A percentile compares a stretch with the other conserved stretches of the same genome.
Evolutionary conservation across 2,113 vertebrate species (phyloP).

Genomic region (Mobula hypostoma): DNA sequence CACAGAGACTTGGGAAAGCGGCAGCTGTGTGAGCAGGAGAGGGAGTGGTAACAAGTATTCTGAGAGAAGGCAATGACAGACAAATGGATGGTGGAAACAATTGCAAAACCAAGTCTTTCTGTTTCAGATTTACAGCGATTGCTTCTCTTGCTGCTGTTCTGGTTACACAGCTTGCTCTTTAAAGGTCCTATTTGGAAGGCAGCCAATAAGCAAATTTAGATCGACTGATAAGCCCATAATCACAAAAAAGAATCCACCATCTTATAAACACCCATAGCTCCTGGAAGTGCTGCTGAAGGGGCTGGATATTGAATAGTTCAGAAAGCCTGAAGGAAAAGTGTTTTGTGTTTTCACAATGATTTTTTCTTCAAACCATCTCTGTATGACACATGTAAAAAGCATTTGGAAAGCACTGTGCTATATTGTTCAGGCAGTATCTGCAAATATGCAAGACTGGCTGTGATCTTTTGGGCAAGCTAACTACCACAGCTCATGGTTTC

Average conservation of each 20-base stretch:
- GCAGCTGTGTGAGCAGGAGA: background rate
- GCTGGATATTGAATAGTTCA: background rate
- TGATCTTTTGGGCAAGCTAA: background rate
- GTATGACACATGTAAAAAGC: background rate
- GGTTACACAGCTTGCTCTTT: background rate
- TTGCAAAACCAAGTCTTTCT: background rate
- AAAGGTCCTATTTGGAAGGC: background rate
- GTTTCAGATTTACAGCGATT: background rate
- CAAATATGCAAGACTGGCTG: background rate
- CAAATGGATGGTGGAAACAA: background rate
- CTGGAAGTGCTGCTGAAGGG: background rate
- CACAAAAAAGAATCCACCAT: background rate
- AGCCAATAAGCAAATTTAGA: background rate
- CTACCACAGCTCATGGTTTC: background rate
- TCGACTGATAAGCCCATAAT: background rate
- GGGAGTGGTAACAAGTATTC: background rate
- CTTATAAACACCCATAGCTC: background rate
- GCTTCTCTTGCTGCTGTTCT: background rate
- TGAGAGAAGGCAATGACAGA: background rate
- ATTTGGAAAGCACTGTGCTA: background rate
- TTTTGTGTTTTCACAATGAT: background rate
- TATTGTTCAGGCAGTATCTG: background rate
- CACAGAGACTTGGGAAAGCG: too few species aligned
- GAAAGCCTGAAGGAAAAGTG: background rate
- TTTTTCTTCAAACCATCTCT: background rate